Conservation (phyloP, 2,797 vertebrate species). For the Lagodon rhomboides region DNA sequence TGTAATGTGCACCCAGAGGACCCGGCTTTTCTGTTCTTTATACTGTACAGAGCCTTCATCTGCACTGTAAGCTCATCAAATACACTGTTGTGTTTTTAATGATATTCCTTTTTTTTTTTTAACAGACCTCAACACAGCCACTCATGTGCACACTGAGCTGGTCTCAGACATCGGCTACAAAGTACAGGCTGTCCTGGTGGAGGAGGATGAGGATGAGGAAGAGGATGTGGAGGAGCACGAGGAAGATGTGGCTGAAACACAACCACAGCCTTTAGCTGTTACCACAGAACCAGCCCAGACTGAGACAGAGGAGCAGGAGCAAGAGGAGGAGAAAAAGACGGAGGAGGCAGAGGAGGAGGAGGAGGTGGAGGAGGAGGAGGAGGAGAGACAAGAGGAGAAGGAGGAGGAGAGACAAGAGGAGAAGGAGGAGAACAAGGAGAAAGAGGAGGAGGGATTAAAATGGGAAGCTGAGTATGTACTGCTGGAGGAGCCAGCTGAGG, state of each 20-base stretch:
- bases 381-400: background rate
- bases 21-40: background rate
- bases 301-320: conserved; percentile 52
- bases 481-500: conserved; percentile 33
- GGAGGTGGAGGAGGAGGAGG: background rate
- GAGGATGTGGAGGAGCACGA: conserved; percentile 52
- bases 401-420: conserved; percentile 23
- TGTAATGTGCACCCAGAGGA: conserved; percentile 22
- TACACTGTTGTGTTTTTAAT: conserved; percentile 17
- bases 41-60: background rate
- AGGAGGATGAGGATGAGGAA: conserved; percentile 83
- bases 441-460: conserved; percentile 18
- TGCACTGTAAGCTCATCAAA: background rate
- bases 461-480: conserved; percentile 36
- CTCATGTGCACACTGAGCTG: conserved; percentile 63
- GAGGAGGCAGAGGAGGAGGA: conserved; percentile 11
- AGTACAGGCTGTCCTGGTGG: conserved; percentile 81
- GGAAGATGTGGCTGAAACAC: conserved; percentile 39
- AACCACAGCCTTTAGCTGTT: conserved; percentile 29
- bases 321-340: conserved; percentile 16
- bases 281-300: conserved; percentile 29
- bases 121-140: conserved; percentile 63
- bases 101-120: conserved; percentile 14
- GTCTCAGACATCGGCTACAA: conserved; percentile 72
- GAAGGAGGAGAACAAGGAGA: background rate